A percentile compares a stretch with the other conserved stretches of the same genome.
Evolutionary conservation across 2,888 invertebrate genomes (phyloP).

Genomic region (Icerya purchasi): DNA sequence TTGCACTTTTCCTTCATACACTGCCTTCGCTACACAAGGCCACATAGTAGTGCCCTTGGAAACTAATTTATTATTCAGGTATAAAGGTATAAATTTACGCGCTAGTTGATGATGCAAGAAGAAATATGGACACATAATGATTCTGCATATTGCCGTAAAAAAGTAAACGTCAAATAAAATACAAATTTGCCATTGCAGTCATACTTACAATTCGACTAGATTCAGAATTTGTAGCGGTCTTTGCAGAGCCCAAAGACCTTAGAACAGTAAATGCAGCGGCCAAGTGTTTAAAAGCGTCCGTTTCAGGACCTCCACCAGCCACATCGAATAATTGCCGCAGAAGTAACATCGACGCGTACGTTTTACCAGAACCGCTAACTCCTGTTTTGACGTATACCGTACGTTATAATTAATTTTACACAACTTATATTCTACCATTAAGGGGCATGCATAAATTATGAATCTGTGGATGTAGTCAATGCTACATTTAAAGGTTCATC

Average conservation of each 20-base stretch:
- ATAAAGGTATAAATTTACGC: too few relatives aligned
- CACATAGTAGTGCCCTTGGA: too few relatives aligned
- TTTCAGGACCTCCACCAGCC: conserved; percentile 83
- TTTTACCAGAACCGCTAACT: conserved; percentile 82
- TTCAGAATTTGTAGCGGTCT: conserved; percentile 73
- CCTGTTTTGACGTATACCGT: conserved; percentile 29
- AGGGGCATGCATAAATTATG: too few relatives aligned
- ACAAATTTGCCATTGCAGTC: background rate
- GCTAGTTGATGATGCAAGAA: too few relatives aligned
- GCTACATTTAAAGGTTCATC: too few relatives aligned
- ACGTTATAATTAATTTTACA: conserved; percentile 15
- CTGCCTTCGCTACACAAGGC: too few relatives aligned
- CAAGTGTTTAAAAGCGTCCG: conserved; percentile 87
- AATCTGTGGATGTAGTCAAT: too few relatives aligned
- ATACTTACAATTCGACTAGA: conserved; percentile 69
- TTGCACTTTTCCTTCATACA: too few relatives aligned
- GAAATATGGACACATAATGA: background rate
- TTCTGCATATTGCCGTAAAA: background rate
- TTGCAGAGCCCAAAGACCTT: conserved; percentile 72
- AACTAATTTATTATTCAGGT: too few relatives aligned
- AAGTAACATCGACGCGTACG: conserved; percentile 75
- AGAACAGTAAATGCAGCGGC: conserved; percentile 88
- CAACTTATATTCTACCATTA: too few relatives aligned
- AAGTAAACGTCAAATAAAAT: background rate
- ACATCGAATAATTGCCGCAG: conserved; percentile 78